Base-by-base conservation (phyloP, 35 echinoderm and acorn worm species). In the Ophiothrix spiculata region DNA sequence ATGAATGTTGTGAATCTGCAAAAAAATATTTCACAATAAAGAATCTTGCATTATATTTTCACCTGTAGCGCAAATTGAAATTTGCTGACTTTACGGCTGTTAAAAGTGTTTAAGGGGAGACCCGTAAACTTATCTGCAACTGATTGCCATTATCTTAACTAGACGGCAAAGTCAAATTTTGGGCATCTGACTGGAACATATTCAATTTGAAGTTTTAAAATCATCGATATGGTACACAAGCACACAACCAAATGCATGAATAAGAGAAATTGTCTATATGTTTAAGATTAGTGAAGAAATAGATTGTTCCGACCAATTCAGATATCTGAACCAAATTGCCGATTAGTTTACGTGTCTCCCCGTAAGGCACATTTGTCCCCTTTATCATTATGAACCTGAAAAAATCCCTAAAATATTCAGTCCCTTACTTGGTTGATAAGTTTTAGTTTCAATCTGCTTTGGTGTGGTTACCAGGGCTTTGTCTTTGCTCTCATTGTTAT, bases 361-460 rank as follows among this genome's bases (percentile, higher is more conserved):
- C 1, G 19, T 32, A 32, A 33, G 32, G 38, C 32, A 36, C 19
- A 32, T 19, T 32, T 3, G 33, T 19, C 31, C 38, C 80, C 23
- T 4, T 82, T 21, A 39, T 1, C 17, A 28, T 41, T 49, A 25
- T 82, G 76, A 32, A 78, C 76, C n/a, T n/a, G n/a, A n/a, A n/a
- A n/a, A n/a, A n/a, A n/a, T n/a, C n/a, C n/a, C n/a, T n/a, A 54
- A 8, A 54, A 76, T 31, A 35, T 1, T 23, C n/a, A 6, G 77
- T 36, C 33, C n/a, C 31, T 56, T 86, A 97, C 94, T 87, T 93
- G 95, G 95, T 86, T 93, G 92, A 38, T 93, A 93, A 15, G 76
- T 79, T 87, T 73, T 88, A 36, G 37, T 41, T 74, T 97, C 95
- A 32, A 80, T 33, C 35, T 82, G 84, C 45, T 85, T 86, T 13